phyloP scores from a whole-genome alignment of 2,113 vertebrate genomes.

The Caracal caracal region DNA sequence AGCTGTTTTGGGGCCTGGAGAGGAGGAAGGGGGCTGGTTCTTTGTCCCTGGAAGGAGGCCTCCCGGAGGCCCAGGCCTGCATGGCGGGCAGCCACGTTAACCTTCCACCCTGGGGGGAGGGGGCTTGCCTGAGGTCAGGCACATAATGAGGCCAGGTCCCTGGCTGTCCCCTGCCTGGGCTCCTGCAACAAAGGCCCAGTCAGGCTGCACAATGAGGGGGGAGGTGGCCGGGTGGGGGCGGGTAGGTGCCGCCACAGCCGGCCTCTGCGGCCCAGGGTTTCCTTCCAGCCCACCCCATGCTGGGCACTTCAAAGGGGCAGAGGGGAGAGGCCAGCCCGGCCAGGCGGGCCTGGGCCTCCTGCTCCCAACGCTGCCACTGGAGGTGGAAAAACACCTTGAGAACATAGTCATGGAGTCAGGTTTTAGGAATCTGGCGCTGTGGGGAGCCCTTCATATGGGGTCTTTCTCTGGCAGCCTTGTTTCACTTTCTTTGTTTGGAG shows the following conservation, averaged over 20 bases:
- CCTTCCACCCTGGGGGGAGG: slow-evolving; percentile 74
- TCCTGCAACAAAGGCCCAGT: slow-evolving; percentile 74
- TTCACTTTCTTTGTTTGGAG: slow-evolving; percentile 51
- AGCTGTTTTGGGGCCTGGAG: slow-evolving; percentile 74
- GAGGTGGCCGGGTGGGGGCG: slow-evolving; percentile 29
- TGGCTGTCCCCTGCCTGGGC: slow-evolving; percentile 65
- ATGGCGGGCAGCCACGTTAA: slow-evolving; percentile 68
- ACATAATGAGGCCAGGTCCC: slow-evolving; percentile 78
- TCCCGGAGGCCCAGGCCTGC: slow-evolving; percentile 73
- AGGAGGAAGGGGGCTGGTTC: slow-evolving; percentile 60
- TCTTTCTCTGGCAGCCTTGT: slow-evolving; percentile 34
- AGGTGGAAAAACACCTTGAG: slow-evolving; percentile 72
- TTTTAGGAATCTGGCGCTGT: slow-evolving; percentile 41
- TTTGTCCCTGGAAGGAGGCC: slow-evolving; percentile 77
- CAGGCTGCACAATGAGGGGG: slow-evolving; percentile 62
- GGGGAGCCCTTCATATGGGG: slow-evolving; percentile 7
- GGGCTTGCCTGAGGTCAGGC: slow-evolving; percentile 78
- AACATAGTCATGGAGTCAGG: background rate
- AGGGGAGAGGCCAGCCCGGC: slow-evolving; percentile 55
- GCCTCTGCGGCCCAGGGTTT: slow-evolving; percentile 64
- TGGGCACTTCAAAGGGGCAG: slow-evolving; percentile 74
- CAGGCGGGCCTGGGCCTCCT: slow-evolving; percentile 52
- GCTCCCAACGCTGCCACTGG: slow-evolving; percentile 47
- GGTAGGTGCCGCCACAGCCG: slow-evolving; percentile 64
- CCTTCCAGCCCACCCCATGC: slow-evolving; percentile 71